Evolutionary conservation across 2,113 vertebrate species (phyloP).

Genomic region (Engraulis encrasicolus): DNA sequence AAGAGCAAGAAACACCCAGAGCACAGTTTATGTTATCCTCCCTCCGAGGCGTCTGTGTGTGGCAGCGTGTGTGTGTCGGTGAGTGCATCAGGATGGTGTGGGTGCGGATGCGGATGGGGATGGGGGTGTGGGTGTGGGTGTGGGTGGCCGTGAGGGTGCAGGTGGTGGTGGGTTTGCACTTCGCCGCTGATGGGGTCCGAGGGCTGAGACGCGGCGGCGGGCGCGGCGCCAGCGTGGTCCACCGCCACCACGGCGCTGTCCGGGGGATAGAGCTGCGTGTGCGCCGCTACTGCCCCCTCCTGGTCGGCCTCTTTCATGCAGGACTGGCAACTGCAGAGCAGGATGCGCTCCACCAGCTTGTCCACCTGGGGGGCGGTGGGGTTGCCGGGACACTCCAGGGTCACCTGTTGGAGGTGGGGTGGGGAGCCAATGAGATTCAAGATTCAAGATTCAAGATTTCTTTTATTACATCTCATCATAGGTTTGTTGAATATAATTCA

Average conservation of each 20-base stretch:
- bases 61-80: slow-evolving; percentile 59
- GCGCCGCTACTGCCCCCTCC: slow-evolving; percentile 85
- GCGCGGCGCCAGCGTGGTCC: too few species aligned
- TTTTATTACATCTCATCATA: too few species aligned
- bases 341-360: slow-evolving; percentile 94
- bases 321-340: slow-evolving; percentile 96
- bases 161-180: slow-evolving; percentile 54
- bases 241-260: slow-evolving; percentile 80
- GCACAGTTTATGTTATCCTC: slow-evolving; percentile 57
- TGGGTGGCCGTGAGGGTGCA: slow-evolving; percentile 55
- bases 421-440: too few species aligned
- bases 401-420: slow-evolving; percentile 81
- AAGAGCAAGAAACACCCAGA: neutral
- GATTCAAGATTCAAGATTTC: too few species aligned
- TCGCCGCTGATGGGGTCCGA: slow-evolving; percentile 58
- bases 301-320: slow-evolving; percentile 90
- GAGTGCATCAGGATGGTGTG: slow-evolving; percentile 43
- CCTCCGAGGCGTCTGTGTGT: slow-evolving; percentile 70
- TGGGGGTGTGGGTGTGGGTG: slow-evolving; percentile 64
- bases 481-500: too few species aligned
- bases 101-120: slow-evolving; percentile 50
- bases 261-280: slow-evolving; percentile 87
- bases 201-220: slow-evolving; percentile 61
- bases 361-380: slow-evolving; percentile 89
- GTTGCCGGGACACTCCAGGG: slow-evolving; percentile 87